Evolutionary conservation across 1,140 invertebrate species (phyloP).

Genomic region (Caenorhabditis briggsae): DNA sequence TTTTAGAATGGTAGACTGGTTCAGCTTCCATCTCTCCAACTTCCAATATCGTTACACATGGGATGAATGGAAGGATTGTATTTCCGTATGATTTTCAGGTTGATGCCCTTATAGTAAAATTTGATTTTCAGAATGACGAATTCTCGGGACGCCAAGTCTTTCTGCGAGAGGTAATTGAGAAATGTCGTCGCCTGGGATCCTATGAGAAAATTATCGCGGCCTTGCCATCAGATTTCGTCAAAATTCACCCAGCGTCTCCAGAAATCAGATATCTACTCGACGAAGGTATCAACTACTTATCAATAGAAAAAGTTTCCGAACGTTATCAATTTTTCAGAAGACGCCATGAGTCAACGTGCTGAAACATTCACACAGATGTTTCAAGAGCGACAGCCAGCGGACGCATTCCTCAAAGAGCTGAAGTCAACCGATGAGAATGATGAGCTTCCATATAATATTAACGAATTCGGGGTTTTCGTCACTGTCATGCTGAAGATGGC

Average conservation of each 20-base stretch:
- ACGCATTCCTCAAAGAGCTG: slow-evolving; percentile 90
- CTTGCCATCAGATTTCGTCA: slow-evolving; percentile 86
- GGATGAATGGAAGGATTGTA: slow-evolving; percentile 81
- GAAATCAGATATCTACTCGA: slow-evolving; percentile 80
- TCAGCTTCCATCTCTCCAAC: slow-evolving; percentile 98
- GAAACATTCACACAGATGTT: slow-evolving; percentile 88
- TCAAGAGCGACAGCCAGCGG: slow-evolving; percentile 88
- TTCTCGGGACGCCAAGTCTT: slow-evolving; percentile 96
- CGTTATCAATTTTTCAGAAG: slow-evolving; percentile 80
- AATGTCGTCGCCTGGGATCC: slow-evolving; percentile 94
- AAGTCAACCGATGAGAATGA: slow-evolving; percentile 78
- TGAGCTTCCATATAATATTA: slow-evolving; percentile 37
- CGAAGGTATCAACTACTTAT: slow-evolving; percentile 73
- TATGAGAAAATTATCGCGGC: slow-evolving; percentile 92
- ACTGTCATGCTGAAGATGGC: slow-evolving; percentile 89
- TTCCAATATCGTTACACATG: slow-evolving; percentile 99
- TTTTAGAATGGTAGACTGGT: slow-evolving; percentile 91
- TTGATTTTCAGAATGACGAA: slow-evolving; percentile 84
- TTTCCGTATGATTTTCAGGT: slow-evolving; percentile 68
- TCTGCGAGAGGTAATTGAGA: slow-evolving; percentile 90
- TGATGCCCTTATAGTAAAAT: not conserved
- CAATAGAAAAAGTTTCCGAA: slow-evolving; percentile 9
- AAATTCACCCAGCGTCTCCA: slow-evolving; percentile 85
- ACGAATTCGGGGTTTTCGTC: slow-evolving; percentile 46
- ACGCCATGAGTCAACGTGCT: slow-evolving; percentile 88